Base-by-base conservation (phyloP, 2,888 invertebrate genomes). In the Spodoptera picta region DNA sequence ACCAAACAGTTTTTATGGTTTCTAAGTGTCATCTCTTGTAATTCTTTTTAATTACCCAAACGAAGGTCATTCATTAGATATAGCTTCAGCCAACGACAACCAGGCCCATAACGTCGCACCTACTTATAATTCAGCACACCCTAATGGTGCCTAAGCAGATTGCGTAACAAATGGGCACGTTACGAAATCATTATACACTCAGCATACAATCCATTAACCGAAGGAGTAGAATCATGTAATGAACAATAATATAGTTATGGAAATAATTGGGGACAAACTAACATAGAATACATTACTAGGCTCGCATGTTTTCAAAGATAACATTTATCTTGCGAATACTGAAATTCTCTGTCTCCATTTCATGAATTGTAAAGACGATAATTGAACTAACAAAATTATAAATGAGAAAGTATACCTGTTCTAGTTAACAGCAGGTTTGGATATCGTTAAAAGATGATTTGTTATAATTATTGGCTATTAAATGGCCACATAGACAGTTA, bases 121-220 rank as follows among this genome's bases (percentile, higher is more conserved):
- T 73, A 57, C 43, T 72, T 73, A 44, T 57, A 64, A 72, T 72
- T 73, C 71, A 54, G 64, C 63, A 41, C 69, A 73, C 69, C 74
- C 56, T 57, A 51, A 54, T 68, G 56, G 56, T 57, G 47, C 43
- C 46, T 48, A 73, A 71, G 53, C 47, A 60, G 44, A 42, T 72
- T 69, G 48, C 43, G 60, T 50, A 72, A 71, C 47, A 42, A 69
- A 54, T 68, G 47, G 24, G 24, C 48, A 57, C 52, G 48, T 72
- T 73, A 60, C 48, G 46, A 69, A 54, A 72, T 64, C 44, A 14
- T 50, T 58, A 45, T 60, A 64, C 63, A 56, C 59, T 63, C 47
- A 27, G 63, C 73, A 73, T 60, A 73, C 53, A 56, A 55, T 55
- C 24, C 48, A 52, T 53, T 56, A 59, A 53, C 50, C 57, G 45